A percentile compares a stretch with the other conserved stretches of the same genome.
These are phyloP conservation scores for Falco punctatus DNA, from an alignment of 2,113 vertebrate genomes.

Conservation along the genomic window DNA sequence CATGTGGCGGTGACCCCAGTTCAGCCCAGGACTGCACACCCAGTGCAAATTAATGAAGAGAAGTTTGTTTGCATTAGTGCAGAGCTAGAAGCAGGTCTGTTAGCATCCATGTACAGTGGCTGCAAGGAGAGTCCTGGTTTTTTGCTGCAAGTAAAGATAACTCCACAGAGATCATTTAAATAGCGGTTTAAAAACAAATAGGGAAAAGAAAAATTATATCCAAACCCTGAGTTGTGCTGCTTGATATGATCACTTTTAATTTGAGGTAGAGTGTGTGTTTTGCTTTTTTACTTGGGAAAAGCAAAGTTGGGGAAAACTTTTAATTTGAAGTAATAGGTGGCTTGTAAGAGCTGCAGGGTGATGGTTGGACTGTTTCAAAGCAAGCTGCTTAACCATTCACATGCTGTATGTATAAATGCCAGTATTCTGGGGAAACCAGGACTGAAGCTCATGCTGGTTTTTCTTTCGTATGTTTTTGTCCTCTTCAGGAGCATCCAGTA, in stretches of 20 bases:
- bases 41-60: neutral
- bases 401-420: neutral
- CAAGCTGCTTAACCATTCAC: neutral
- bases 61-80: neutral
- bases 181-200: neutral
- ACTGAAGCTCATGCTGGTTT: rapidly evolving
- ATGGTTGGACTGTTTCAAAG: neutral
- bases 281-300: neutral
- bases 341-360: neutral
- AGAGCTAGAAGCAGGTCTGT: neutral
- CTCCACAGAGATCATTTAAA: no score
- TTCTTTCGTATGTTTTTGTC: neutral
- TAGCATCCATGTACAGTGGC: neutral
- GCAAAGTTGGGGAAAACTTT: neutral
- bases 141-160: neutral
- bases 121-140: neutral
- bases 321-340: neutral
- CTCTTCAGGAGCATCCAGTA: neutral
- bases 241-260: neutral
- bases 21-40: neutral
- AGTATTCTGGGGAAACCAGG: neutral
- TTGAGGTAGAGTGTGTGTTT: neutral
- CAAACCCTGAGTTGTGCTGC: neutral
- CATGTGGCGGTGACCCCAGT: no score
- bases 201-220: neutral